Percentiles rank a stretch among this genome's conserved stretches.
phyloP scores from a whole-genome alignment of 2,888 invertebrate genomes.

The Eupithecia exiguata region DNA sequence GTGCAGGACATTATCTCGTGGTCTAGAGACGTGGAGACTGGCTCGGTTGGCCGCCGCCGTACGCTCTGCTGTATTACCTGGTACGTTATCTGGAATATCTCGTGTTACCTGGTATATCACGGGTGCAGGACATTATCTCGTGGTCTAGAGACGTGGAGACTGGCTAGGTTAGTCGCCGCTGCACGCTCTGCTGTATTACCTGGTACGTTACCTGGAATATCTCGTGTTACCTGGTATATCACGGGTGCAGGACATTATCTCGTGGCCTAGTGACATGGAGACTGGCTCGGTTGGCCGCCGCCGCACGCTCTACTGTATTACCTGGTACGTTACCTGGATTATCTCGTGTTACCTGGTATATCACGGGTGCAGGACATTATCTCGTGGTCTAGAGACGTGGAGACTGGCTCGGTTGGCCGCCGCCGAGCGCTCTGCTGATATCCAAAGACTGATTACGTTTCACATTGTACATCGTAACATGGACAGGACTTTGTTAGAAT shows the following conservation, averaged over 20 bases:
- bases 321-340: constrained; percentile 14
- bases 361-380: constrained; percentile 78
- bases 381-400: constrained; percentile 79
- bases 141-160: constrained; percentile 79
- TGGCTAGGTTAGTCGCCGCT: constrained; percentile 68
- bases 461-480: constrained; percentile 21
- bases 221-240: constrained; percentile 66
- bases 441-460: constrained; percentile 62
- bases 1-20: constrained; percentile 79
- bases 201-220: constrained; percentile 17
- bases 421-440: constrained; percentile 67
- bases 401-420: constrained; percentile 72
- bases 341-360: constrained; percentile 59
- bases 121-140: constrained; percentile 79
- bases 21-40: constrained; percentile 56
- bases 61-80: too few relatives aligned
- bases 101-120: constrained; percentile 68
- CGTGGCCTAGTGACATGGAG: constrained; percentile 66
- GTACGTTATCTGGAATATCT: not conserved
- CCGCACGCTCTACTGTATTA: not conserved
- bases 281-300: not conserved
- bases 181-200: constrained; percentile 61
- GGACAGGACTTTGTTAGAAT: not conserved
- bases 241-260: constrained; percentile 76
- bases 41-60: too few relatives aligned